Evolutionary conservation across 2,797 vertebrate species (phyloP).

Genomic region (Heteromormyrus szaboi): DNA sequence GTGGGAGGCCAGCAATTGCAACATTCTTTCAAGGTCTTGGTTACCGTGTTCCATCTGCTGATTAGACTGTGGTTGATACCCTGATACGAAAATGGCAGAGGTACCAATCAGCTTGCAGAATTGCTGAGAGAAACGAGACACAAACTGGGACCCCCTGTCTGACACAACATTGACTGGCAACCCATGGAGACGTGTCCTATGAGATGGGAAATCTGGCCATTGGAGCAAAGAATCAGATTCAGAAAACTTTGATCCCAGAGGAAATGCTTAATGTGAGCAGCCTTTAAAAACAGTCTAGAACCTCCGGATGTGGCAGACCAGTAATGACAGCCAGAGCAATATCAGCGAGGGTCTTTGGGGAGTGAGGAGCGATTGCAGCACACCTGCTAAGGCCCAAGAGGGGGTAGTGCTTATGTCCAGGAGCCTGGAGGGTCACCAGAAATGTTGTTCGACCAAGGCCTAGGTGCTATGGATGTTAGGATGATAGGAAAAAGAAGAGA

Average conservation of each 20-base stretch:
- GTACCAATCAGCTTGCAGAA: background rate
- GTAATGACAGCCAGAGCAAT: background rate
- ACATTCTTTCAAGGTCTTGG: background rate
- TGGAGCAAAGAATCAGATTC: background rate
- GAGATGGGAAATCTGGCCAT: background rate
- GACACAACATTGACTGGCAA: background rate
- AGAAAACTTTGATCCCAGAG: background rate
- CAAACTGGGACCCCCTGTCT: background rate
- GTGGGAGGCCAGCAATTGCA: background rate
- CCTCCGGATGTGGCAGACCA: background rate
- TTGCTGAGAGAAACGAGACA: background rate
- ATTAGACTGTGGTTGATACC: background rate
- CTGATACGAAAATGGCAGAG: background rate
- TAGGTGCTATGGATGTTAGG: background rate
- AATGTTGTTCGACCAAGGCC: background rate
- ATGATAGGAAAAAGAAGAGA: background rate
- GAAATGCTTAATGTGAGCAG: background rate
- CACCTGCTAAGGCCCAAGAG: background rate
- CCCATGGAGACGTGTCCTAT: background rate
- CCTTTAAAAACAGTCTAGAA: background rate
- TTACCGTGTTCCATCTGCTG: background rate
- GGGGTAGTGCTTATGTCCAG: background rate
- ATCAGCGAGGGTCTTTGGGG: background rate
- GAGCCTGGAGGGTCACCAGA: background rate
- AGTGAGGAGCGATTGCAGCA: background rate